Conservation (phyloP, 2,113 vertebrate species). For the Petroica traversi region DNA sequence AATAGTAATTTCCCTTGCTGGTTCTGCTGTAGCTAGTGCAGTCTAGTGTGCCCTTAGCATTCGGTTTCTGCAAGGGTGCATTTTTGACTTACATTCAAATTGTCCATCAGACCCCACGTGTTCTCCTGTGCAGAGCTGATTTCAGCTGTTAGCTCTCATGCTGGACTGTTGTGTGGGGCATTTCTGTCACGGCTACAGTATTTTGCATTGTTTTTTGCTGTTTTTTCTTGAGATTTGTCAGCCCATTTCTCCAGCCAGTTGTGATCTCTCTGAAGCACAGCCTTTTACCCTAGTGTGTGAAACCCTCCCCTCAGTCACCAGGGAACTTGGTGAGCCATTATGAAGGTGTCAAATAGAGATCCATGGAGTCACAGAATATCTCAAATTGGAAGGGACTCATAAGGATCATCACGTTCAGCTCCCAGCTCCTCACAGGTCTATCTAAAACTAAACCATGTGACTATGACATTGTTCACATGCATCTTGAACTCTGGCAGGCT, state of each 20-base stretch:
- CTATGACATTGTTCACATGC: not conserved
- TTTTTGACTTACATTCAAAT: not conserved
- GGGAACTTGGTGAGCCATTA: not conserved
- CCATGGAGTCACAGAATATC: not conserved
- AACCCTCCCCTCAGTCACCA: not conserved
- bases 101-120: not conserved
- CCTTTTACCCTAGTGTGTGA: fast-evolving
- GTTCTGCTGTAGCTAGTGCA: not conserved
- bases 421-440: not conserved
- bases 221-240: not conserved
- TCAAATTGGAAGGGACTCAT: not conserved
- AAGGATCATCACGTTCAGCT: not conserved
- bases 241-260: not conserved
- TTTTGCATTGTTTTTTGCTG: not conserved
- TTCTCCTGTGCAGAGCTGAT: not conserved
- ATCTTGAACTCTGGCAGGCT: not conserved
- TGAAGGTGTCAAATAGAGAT: not conserved
- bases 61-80: not conserved
- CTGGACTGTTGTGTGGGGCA: not conserved
- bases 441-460: not conserved
- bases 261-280: not conserved
- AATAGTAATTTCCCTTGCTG: not conserved
- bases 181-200: not conserved
- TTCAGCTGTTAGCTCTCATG: not conserved
- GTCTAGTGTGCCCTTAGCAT: not conserved